Base-by-base conservation (phyloP, 1,140 invertebrate genomes). In the Tetramorium alpestre region DNA sequence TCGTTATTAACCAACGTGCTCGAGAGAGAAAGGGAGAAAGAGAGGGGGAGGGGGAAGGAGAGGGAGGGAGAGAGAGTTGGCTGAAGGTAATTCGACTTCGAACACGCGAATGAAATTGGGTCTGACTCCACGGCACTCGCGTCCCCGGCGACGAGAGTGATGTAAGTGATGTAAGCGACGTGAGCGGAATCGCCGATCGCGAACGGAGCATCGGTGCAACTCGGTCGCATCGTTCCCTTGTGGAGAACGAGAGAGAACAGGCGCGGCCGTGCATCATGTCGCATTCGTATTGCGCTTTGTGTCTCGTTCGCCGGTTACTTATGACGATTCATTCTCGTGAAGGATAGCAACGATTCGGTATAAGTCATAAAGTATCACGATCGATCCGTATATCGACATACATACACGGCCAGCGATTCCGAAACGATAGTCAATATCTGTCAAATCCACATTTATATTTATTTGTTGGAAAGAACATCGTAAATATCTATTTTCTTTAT, bases 101-200 rank as follows among this genome's bases (percentile, higher is more conserved):
- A 90, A 86, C 89, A 90, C 89, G 89, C 89, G 86, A 90, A 88
- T 75, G 81, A 88, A 90, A 90, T 90, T 90, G 86, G 82, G 75
- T 88, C 70, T 86, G 84, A 90, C 67, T 78, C 73, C 41, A 69
- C 47, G 49, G 7, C 38, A 56, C 11, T 51, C 58, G 67, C 58
- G 73, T 62, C n/a, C 38, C 56, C 54, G 58, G 49, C 51, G 72
- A 65, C 78, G 76, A 73, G 67, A 75, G 56, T 51, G 84, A 65
- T 58, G 85, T 82, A 87, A 90, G 56, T 88, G 88, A 89, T 88
- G 87, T 60, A 67, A 60, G 28, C 41, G 49, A 89, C 88, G 88
- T 89, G 88, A 89, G 62, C 49, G 62, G 84, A 87, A 82, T 89
- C n/a, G 16, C 8, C 58, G 13, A 65, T 56, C 76, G 22, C 11